Conservation (phyloP, 2,113 vertebrate genomes). For the Etheostoma spectabile region DNA sequence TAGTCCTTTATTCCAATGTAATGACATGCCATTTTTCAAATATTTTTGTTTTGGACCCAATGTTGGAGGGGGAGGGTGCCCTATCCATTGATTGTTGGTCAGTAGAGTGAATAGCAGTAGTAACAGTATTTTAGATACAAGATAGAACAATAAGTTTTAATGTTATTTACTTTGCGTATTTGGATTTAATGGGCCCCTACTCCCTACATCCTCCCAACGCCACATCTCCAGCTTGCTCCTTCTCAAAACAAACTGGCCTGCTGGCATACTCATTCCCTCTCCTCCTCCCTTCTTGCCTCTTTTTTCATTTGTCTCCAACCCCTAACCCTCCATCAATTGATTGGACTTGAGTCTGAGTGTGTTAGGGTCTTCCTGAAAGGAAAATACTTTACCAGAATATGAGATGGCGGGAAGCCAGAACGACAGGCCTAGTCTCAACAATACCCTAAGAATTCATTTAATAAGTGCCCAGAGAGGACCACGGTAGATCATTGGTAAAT, state of each 20-base stretch:
- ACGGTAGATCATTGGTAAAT: no score
- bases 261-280: background rate
- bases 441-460: background rate
- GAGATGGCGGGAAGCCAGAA: background rate
- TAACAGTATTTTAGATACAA: constrained; percentile 29
- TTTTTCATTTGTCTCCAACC: constrained; percentile 8
- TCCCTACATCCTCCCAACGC: background rate
- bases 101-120: constrained; percentile 52
- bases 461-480: background rate
- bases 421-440: background rate
- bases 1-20: background rate
- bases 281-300: background rate
- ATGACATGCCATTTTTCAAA: background rate
- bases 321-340: background rate
- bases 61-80: constrained; percentile 4
- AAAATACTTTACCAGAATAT: background rate
- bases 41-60: background rate
- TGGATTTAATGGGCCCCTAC: background rate
- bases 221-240: background rate
- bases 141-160: constrained; percentile 54
- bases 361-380: constrained; percentile 11
- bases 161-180: background rate
- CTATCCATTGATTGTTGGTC: constrained; percentile 42
- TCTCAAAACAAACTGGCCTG: background rate
- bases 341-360: background rate